Conservation (phyloP, 2,797 vertebrate species). For the Pipistrellus pipistrellus region DNA sequence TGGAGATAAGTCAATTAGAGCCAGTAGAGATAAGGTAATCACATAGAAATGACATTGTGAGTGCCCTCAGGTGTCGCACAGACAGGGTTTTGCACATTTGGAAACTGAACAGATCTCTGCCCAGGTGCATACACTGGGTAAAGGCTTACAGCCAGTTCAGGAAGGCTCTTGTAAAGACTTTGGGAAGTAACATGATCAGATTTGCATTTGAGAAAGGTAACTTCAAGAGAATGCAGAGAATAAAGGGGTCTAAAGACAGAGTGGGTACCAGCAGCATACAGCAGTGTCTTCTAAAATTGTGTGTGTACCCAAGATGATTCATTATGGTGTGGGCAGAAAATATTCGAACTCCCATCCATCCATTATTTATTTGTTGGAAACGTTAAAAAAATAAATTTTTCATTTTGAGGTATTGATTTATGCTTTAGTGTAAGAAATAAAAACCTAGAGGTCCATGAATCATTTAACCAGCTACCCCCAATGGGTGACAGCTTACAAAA, state of each 20-base stretch:
- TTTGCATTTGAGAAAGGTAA: conserved; percentile 40
- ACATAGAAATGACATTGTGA: not conserved
- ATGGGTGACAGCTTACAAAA: not conserved
- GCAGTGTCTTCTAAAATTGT: not conserved
- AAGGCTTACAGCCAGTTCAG: not conserved
- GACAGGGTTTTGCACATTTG: not conserved
- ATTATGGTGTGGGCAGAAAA: not conserved
- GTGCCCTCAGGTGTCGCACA: not conserved
- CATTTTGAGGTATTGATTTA: not conserved
- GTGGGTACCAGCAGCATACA: not conserved
- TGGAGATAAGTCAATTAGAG: not conserved
- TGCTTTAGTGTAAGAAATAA: conserved; percentile 13
- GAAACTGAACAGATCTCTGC: not conserved
- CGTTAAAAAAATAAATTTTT: conserved; percentile 11
- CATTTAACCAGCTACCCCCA: not conserved
- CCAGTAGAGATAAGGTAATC: not conserved
- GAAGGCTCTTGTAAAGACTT: not conserved
- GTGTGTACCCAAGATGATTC: not conserved
- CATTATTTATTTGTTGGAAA: conserved; percentile 30
- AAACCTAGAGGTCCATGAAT: not conserved
- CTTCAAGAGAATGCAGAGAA: not conserved
- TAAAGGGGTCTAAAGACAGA: not conserved
- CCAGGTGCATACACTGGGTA: not conserved
- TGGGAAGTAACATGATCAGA: not conserved
- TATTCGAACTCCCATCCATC: not conserved